Percentiles rank a stretch among this genome's conserved stretches.
Evolutionary conservation across 1,140 invertebrate species (phyloP).

Genomic region (Anoplolepis gracilipes): DNA sequence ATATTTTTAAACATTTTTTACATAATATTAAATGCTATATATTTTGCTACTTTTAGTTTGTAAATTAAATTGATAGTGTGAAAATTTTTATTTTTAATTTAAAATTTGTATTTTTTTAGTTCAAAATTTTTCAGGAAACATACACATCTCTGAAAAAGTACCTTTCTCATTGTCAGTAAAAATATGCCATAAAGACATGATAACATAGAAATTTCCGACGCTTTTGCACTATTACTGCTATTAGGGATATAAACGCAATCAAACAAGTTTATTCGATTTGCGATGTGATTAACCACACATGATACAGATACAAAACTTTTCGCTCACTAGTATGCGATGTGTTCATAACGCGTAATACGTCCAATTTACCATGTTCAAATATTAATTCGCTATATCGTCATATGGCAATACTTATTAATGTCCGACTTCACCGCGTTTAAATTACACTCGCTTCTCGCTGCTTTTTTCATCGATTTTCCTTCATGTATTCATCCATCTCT

Average conservation of each 20-base stretch:
- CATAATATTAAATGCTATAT: neutral
- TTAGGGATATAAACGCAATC: constrained; percentile 1
- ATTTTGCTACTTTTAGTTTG: neutral
- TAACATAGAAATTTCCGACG: constrained; percentile 11
- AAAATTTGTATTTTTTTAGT: no score
- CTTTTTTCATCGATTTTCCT: constrained; percentile 36
- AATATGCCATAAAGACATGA: neutral
- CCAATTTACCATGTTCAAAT: constrained; percentile 46
- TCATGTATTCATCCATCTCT: constrained; percentile 46
- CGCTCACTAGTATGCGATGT: neutral
- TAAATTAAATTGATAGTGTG: neutral
- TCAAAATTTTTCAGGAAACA: neutral
- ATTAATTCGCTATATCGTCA: constrained; percentile 39
- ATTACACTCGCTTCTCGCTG: neutral
- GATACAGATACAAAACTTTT: neutral
- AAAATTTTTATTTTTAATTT: no score
- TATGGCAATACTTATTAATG: constrained; percentile 25
- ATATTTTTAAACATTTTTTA: neutral
- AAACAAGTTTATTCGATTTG: constrained; percentile 39
- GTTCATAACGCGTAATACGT: neutral
- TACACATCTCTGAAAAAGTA: neutral
- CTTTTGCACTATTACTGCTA: neutral
- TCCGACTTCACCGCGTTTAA: constrained; percentile 20
- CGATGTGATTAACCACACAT: neutral
- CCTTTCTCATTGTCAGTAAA: no score